A percentile compares a stretch with the other conserved stretches of the same genome.
These are phyloP conservation scores for Diplazon laetatorius DNA, from an alignment of 2,888 invertebrate genomes.

Conservation along the genomic window DNA sequence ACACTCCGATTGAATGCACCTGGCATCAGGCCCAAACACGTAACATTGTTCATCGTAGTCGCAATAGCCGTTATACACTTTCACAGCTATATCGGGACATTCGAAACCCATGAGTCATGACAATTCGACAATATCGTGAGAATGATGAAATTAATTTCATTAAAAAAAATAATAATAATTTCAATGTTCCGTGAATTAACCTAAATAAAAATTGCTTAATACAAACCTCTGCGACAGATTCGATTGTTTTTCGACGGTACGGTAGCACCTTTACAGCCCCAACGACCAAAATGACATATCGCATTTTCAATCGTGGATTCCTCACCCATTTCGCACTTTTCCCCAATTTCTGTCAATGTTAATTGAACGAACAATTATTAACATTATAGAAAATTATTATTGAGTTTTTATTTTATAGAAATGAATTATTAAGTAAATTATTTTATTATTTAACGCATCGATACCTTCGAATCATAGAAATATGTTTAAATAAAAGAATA, in stretches of 20 bases:
- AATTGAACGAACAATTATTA: neutral
- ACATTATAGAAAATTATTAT: too few species aligned
- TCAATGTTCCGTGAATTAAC: too few species aligned
- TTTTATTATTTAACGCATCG: too few species aligned
- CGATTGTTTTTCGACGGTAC: slow-evolving; percentile 68
- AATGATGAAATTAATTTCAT: too few species aligned
- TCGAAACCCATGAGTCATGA: too few species aligned
- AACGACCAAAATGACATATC: slow-evolving; percentile 69
- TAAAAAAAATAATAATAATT: too few species aligned
- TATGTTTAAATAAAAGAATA: too few species aligned
- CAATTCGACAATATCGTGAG: too few species aligned
- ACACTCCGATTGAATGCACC: slow-evolving; percentile 69
- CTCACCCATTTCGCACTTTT: slow-evolving; percentile 65
- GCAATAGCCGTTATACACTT: slow-evolving; percentile 65
- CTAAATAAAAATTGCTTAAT: too few species aligned
- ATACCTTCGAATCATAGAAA: too few species aligned
- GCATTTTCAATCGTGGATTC: slow-evolving; percentile 60
- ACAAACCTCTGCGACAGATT: slow-evolving; percentile 69
- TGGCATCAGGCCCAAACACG: slow-evolving; percentile 74
- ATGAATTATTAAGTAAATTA: too few species aligned
- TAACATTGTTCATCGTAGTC: slow-evolving; percentile 69
- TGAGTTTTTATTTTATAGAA: too few species aligned
- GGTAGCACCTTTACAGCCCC: slow-evolving; percentile 69
- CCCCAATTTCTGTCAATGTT: slow-evolving; percentile 72
- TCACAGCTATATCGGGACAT: slow-evolving; percentile 66